phyloP scores from a whole-genome alignment of 2,888 invertebrate species.

The Eupithecia inturbata region DNA sequence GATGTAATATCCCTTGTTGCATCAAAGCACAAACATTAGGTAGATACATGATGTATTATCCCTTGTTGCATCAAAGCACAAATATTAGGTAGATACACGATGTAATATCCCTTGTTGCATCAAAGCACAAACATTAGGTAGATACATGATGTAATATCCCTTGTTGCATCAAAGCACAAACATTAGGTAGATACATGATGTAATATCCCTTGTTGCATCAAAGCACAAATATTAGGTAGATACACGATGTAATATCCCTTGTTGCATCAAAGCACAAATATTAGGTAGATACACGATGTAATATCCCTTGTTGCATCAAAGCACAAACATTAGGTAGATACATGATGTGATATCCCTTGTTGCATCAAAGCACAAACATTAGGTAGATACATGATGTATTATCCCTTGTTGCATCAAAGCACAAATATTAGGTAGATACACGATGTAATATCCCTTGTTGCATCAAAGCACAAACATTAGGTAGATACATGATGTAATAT shows the following conservation, averaged over 20 bases:
- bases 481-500: not conserved
- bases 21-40: slow-evolving; percentile 13
- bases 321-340: not conserved
- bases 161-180: slow-evolving; percentile 17
- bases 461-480: slow-evolving; percentile 14
- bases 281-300: not conserved
- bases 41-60: not conserved
- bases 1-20: too few relatives aligned
- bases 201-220: too few relatives aligned
- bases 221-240: slow-evolving; percentile 6
- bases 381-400: not conserved
- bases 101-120: too few relatives aligned
- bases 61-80: too few relatives aligned
- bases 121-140: slow-evolving; percentile 11
- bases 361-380: slow-evolving; percentile 14
- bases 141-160: too few relatives aligned
- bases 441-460: too few relatives aligned
- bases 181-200: not conserved
- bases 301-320: too few relatives aligned
- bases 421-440: not conserved
- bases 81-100: not conserved
- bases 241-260: too few relatives aligned
- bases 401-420: too few relatives aligned
- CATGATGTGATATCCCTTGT: too few relatives aligned
- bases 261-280: slow-evolving; percentile 15